Conservation (phyloP, 2,113 vertebrate species). For the Loxodonta africana region DNA sequence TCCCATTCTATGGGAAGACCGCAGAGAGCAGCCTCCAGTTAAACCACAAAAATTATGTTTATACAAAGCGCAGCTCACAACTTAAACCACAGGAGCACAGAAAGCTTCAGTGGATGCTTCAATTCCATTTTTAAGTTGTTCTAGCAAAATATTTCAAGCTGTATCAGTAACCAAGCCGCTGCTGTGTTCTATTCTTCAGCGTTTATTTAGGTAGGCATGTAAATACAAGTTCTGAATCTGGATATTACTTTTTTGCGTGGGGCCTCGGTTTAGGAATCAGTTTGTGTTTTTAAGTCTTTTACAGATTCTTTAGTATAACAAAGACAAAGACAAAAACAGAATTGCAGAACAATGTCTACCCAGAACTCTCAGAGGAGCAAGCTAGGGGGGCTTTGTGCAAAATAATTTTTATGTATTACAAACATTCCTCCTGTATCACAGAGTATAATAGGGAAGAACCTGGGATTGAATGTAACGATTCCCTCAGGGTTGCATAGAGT, state of each 20-base stretch:
- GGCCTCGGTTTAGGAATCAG: not conserved
- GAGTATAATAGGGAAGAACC: not conserved
- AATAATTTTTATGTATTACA: not conserved
- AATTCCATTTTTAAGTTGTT: constrained; percentile 41
- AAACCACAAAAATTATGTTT: constrained; percentile 60
- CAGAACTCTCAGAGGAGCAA: not conserved
- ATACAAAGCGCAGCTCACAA: constrained; percentile 6
- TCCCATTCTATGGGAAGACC: constrained; percentile 51
- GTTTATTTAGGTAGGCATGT: not conserved
- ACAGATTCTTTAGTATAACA: not conserved
- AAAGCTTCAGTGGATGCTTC: constrained; percentile 52
- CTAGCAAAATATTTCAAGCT: constrained; percentile 39
- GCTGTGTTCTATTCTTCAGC: not conserved
- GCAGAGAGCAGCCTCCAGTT: constrained; percentile 62
- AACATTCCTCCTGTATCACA: not conserved
- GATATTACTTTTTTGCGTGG: not conserved
- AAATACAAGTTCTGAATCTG: not conserved
- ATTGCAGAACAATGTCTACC: not conserved
- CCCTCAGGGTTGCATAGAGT: not conserved
- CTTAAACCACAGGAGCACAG: constrained; percentile 43
- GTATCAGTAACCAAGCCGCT: constrained; percentile 5
- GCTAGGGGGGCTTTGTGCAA: not conserved
- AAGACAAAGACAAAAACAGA: not conserved
- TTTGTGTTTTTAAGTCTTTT: not conserved
- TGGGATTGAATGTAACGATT: not conserved